Percentiles rank a stretch among this genome's conserved stretches.
phyloP scores from a whole-genome alignment of 2,113 vertebrate species.

The Ceratotherium simum region DNA sequence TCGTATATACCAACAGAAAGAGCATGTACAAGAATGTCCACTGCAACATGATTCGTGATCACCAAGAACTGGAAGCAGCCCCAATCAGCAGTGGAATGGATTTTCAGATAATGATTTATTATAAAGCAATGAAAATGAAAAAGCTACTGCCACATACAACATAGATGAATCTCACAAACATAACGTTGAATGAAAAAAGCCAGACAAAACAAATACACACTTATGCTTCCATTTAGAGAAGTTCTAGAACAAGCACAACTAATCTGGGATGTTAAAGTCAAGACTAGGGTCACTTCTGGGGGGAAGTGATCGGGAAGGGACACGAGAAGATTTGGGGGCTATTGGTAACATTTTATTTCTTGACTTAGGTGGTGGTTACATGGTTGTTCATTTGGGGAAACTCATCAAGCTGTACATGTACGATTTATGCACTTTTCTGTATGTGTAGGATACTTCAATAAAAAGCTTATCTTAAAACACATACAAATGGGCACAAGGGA shows the following conservation, averaged over 20 bases:
- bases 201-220: not conserved
- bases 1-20: not conserved
- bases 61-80: not conserved
- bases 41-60: not conserved
- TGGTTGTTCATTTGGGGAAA: not conserved
- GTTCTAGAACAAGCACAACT: not conserved
- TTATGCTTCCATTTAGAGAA: not conserved
- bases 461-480: constrained; percentile 28
- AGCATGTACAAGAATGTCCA: not conserved
- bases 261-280: not conserved
- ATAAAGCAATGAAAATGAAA: not conserved
- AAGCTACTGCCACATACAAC: not conserved
- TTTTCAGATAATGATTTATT: not conserved
- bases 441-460: not conserved
- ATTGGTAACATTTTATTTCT: not conserved
- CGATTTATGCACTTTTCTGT: not conserved
- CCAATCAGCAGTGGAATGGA: not conserved
- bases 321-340: not conserved
- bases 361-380: not conserved
- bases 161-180: not conserved
- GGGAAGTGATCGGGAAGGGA: not conserved
- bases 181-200: not conserved
- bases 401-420: not conserved
- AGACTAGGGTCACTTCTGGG: not conserved
- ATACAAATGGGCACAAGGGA: not conserved